Conservation (phyloP, 2,113 vertebrate species). For the Planiliza haematocheilus region DNA sequence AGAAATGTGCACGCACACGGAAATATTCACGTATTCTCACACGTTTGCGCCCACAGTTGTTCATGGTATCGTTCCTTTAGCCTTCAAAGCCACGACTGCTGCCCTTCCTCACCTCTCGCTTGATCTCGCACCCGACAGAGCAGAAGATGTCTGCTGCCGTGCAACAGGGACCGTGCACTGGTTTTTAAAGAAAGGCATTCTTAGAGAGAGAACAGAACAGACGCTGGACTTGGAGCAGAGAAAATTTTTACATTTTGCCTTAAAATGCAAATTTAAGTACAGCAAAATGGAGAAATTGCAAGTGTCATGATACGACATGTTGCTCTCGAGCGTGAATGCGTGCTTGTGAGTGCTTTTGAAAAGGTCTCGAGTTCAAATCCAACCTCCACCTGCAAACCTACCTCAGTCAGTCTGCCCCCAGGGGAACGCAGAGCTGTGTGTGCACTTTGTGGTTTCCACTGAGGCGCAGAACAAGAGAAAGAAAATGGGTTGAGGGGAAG, state of each 20-base stretch:
- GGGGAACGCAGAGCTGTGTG: slow-evolving; percentile 1
- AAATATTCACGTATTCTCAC: not conserved
- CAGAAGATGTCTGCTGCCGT: not conserved
- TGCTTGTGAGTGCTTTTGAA: not conserved
- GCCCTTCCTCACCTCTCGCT: not conserved
- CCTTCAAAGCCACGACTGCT: too few relatives aligned
- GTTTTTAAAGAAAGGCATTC: too few relatives aligned
- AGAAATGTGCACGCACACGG: not conserved
- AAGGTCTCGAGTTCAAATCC: slow-evolving; percentile 18
- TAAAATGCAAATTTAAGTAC: too few relatives aligned
- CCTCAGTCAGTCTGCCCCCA: slow-evolving; percentile 4
- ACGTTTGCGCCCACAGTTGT: not conserved
- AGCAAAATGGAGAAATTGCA: too few relatives aligned
- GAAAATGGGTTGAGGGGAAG: slow-evolving; percentile 22
- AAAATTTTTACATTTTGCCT: too few relatives aligned
- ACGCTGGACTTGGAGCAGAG: too few relatives aligned
- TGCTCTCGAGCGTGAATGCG: too few relatives aligned
- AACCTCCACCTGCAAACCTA: not conserved
- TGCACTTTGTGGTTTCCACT: not conserved
- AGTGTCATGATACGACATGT: too few relatives aligned
- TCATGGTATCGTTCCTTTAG: not conserved
- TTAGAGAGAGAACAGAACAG: too few relatives aligned
- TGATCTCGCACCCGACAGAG: not conserved
- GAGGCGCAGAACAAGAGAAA: slow-evolving; percentile 36
- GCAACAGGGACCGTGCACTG: too few relatives aligned